Conservation (phyloP, 2,113 vertebrate species). For the Emberiza fucata region DNA sequence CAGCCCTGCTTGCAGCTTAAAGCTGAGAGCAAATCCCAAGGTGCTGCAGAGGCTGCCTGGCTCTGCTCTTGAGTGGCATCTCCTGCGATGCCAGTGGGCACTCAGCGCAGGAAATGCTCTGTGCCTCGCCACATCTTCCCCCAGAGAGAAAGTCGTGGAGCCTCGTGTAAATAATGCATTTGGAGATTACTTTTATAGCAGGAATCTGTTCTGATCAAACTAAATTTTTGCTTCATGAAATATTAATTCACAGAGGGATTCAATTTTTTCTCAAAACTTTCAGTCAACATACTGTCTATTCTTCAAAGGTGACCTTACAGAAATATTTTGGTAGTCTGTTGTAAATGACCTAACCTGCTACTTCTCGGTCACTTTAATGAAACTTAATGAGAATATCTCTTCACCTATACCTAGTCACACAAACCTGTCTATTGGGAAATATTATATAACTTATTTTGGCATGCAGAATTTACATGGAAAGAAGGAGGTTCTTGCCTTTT, state of each 20-base stretch:
- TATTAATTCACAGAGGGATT: not conserved
- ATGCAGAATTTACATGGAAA: not conserved
- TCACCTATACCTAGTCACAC: not conserved
- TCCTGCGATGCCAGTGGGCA: not conserved
- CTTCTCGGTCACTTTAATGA: not conserved
- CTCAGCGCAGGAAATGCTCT: not conserved
- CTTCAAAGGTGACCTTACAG: not conserved
- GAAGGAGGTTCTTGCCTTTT: not conserved
- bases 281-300: not conserved
- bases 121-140: not conserved
- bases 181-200: not conserved
- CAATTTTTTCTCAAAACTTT: not conserved
- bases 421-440: not conserved
- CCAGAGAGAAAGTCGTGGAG: not conserved
- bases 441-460: not conserved
- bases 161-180: not conserved
- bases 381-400: not conserved
- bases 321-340: constrained; percentile 22
- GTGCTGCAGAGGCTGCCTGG: not conserved
- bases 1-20: not conserved
- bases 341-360: not conserved
- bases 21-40: not conserved
- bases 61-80: not conserved
- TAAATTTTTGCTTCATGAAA: not conserved
- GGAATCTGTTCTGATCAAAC: not conserved